Conservation (phyloP, 2,888 invertebrate genomes). For the Drosophila sordidula region DNA sequence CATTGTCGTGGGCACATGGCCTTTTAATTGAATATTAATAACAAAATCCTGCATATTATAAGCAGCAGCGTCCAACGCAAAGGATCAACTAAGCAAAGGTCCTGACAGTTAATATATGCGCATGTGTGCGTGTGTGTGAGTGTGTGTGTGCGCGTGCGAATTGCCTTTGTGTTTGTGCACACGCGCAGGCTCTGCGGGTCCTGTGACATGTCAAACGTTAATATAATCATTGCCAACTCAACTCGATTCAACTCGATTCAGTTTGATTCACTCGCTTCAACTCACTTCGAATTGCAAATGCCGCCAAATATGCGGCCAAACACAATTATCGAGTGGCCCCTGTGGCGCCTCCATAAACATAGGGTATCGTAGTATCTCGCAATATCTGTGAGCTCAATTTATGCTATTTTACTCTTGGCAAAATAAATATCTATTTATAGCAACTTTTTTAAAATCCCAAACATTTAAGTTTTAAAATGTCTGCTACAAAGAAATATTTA, state of each 20-base stretch:
- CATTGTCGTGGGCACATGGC: neutral
- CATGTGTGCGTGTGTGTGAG: constrained; percentile 6
- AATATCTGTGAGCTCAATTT: no score
- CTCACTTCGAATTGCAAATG: constrained; percentile 30
- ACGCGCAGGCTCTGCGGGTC: constrained; percentile 12
- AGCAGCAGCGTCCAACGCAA: constrained; percentile 23
- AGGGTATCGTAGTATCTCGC: no score
- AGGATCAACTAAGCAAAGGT: constrained; percentile 30
- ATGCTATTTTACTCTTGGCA: no score
- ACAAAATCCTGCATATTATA: constrained; percentile 76
- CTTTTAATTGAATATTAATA: constrained; percentile 79
- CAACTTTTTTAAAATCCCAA: no score
- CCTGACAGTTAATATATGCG: constrained; percentile 44
- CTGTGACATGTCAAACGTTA: constrained; percentile 61
- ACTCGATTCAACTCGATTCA: constrained; percentile 23
- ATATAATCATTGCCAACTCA: constrained; percentile 51
- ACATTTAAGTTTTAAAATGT: no score
- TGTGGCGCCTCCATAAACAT: no score
- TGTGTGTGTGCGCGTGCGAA: constrained; percentile 1
- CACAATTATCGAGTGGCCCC: constrained; percentile 14
- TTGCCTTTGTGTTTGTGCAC: constrained; percentile 27
- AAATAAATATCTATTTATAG: no score
- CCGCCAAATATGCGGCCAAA: constrained; percentile 17
- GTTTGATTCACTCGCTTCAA: constrained; percentile 22
- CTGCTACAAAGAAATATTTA: no score